Base-by-base conservation (phyloP, 2,888 invertebrate genomes). In the Caenorhabditis sp. region DNA sequence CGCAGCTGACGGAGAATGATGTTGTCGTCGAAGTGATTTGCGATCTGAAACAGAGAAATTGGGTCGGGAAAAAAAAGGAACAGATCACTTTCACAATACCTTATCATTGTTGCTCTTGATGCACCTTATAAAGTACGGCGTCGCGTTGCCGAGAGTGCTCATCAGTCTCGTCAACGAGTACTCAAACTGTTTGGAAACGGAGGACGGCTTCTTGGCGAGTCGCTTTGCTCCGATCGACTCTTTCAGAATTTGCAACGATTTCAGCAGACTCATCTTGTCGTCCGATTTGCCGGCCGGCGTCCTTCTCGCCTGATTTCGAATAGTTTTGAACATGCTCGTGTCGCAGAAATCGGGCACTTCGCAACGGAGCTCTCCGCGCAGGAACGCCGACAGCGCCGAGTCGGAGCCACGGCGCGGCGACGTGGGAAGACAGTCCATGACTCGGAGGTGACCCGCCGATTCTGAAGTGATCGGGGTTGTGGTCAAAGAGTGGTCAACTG, bases 71-170 rank as follows among this genome's bases (percentile, higher is more conserved):
- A 45, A 9, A 30, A 30, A 9, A 30, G 9, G 30, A 30, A 30
- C 6, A 9, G 9, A 30, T 5, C 30, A 9, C 5, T 30, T 30
- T 5, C 6, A 30, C 9, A 30, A 77, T 52, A 92, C 92, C 92
- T 96, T 96, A 83, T 95, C 94, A 72, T 94, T 93, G 90, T 97
- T 97, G 61, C 95, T 95, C 91, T 96, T 96, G 89, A 97, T 96
- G 90, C 97, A 97, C 76, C 97, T 91, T 75, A 94, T 93, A 89
- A 94, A 94, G 90, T 93, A 94, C 8, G 94, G 94, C 90, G 94
- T 93, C 17, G 94, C 94, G 88, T 95, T 94, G 90, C 95, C 95
- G 53, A 97, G 91, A 0, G 96, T 95, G 86, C 94, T 94, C 95
- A 97, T 96, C 45, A 97, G 91, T 32, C 94, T 93, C 79, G 94